Evolutionary conservation across 2,113 vertebrate species (phyloP), one percentile per base, ranked within the genome.

Genomic region (Probosciger aterrimus): DNA sequence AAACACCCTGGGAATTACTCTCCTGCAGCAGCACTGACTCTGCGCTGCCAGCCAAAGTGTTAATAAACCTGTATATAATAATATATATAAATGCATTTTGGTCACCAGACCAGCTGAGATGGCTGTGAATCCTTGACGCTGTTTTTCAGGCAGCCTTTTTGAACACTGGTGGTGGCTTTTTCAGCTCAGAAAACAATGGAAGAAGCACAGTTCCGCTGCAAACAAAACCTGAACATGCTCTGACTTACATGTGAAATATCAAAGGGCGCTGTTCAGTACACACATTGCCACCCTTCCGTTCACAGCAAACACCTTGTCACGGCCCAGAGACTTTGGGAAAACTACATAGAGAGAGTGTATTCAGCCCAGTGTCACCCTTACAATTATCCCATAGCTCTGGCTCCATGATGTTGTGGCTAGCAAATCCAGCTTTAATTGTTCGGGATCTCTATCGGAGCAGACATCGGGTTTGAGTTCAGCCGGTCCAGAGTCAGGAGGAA

Each of bases 281-380:
- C 93, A 92, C 92, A 95, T 88, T 74, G 30, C 96, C 96, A 11
- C 97, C 97, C 97, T 97, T 97, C 97, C 96, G 95, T 77, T 50
- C 43, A 75, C 92, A 92, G 93, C 96, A 95, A 93, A 92, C 96
- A 96, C 97, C 96, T 97, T 80, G 67, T 86, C 92, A 92, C 82
- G 39, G 96, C 92, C 24, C 18, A 91, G 91, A 92, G 94, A 67
- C 89, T 90, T 94, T 59, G 94, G 96, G 92, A 95, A 95, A 94
- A 92, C 89, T 94, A 33, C 70, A 82, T 69, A 18, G 33, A 84
- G 57, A 59, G 33, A 35, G 70, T 47, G 84, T 64, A 13, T 93
- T 92, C 1, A 4, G 93, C 87, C 11, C 1, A 80, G 70, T 88
- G 78, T 89, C 93, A 90, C 93, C 89, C 78, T 77, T 22, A 31